Conservation (phyloP, 2,888 invertebrate genomes). For the Scaptomyza reducta region DNA sequence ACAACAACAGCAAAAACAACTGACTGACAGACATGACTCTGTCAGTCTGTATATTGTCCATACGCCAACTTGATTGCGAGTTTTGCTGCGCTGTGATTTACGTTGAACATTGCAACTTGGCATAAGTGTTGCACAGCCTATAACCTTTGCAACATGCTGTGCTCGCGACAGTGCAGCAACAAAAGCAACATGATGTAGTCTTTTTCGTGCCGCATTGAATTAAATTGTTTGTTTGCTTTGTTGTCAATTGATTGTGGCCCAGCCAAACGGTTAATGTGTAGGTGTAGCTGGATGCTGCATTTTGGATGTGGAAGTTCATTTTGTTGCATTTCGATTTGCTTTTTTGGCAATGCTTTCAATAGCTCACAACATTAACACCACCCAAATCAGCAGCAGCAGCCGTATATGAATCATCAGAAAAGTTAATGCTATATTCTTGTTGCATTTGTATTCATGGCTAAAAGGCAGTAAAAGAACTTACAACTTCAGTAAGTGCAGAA, state of each 20-base stretch:
- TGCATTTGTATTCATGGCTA: constrained; percentile 71
- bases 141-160: constrained; percentile 80
- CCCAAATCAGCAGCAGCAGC: constrained; percentile 28
- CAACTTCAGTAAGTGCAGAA: background rate
- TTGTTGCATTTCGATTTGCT: constrained; percentile 37
- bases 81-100: constrained; percentile 73
- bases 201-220: constrained; percentile 80
- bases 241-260: constrained; percentile 80
- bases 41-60: constrained; percentile 37
- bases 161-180: constrained; percentile 24
- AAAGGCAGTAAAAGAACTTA: constrained; percentile 6
- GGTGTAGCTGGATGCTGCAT: constrained; percentile 59
- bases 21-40: constrained; percentile 62
- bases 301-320: constrained; percentile 46
- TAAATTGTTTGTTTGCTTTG: constrained; percentile 83
- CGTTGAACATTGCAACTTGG: constrained; percentile 81
- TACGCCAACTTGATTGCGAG: constrained; percentile 61
- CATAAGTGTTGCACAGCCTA: constrained; percentile 82
- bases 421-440: constrained; percentile 67
- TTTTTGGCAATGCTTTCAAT: constrained; percentile 38
- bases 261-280: constrained; percentile 68
- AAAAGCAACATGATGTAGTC: constrained; percentile 63
- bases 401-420: constrained; percentile 72
- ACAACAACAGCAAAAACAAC: constrained; percentile 23
- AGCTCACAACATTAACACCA: constrained; percentile 28